A percentile compares a stretch with the other conserved stretches of the same genome.
Conservation (phyloP, 2,797 vertebrate species). For the Euthynnus affinis region DNA sequence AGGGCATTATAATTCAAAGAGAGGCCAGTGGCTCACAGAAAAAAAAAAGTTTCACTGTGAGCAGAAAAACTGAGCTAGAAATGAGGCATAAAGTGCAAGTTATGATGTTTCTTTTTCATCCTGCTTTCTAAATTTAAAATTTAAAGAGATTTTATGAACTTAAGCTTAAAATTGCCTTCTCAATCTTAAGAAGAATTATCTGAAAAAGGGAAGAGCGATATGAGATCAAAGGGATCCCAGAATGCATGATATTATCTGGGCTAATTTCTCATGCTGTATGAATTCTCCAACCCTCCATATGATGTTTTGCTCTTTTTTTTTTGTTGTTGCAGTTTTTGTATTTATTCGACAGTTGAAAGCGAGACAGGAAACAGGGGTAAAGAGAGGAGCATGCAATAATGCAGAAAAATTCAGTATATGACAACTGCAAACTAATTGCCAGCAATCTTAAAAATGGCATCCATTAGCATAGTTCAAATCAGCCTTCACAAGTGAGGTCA, state of each 20-base stretch:
- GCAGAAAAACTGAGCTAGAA: constrained; percentile 42
- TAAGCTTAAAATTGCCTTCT: constrained; percentile 47
- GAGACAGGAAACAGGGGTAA: not conserved
- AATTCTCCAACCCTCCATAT: constrained; percentile 10
- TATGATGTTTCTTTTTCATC: constrained; percentile 69
- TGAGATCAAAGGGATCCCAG: constrained; percentile 58
- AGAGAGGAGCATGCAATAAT: not conserved
- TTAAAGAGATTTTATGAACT: constrained; percentile 53
- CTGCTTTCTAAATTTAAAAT: constrained; percentile 56
- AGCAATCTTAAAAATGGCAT: constrained; percentile 24
- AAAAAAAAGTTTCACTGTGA: constrained; percentile 50
- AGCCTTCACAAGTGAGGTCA: constrained; percentile 42
- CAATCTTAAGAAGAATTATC: constrained; percentile 38
- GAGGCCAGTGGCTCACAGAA: constrained; percentile 48
- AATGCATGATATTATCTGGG: constrained; percentile 47
- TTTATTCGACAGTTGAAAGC: not conserved
- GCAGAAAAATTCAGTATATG: constrained; percentile 3
- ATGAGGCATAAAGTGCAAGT: constrained; percentile 53
- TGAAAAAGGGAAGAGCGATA: constrained; percentile 19
- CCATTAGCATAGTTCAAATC: constrained; percentile 9
- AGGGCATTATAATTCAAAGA: constrained; percentile 69
- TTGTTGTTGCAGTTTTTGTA: no score
- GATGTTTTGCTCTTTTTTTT: not conserved
- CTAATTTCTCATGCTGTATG: constrained; percentile 20
- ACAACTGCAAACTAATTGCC: constrained; percentile 11